A percentile compares a stretch with the other conserved stretches of the same genome.
Evolutionary conservation across 2,113 vertebrate species (phyloP).

Genomic region (Pteruthius melanotis): DNA sequence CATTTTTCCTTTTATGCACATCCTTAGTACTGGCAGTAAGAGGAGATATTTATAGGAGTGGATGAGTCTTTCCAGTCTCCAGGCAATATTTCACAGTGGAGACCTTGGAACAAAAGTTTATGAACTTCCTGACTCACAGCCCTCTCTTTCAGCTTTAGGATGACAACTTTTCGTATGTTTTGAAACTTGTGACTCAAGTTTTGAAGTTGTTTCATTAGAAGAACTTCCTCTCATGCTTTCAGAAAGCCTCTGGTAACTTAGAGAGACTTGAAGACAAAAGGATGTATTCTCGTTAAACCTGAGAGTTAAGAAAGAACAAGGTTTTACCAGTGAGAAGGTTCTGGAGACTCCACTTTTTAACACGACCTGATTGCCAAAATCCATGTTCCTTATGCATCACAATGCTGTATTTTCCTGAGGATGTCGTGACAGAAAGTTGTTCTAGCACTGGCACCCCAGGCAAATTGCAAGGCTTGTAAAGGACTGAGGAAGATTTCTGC

Average conservation of each 20-base stretch:
- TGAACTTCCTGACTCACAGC: not conserved
- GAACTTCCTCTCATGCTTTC: not conserved
- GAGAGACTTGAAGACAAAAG: not conserved
- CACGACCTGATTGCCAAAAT: not conserved
- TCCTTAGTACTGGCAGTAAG: not conserved
- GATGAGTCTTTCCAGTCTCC: not conserved
- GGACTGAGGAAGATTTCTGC: not conserved
- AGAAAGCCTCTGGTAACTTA: not conserved
- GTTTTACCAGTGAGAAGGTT: not conserved
- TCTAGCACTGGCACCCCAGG: not conserved
- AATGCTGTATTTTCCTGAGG: not conserved
- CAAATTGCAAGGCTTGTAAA: not conserved
- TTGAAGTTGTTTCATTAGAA: not conserved
- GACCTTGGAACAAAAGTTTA: conserved; percentile 8
- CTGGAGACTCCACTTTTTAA: not conserved
- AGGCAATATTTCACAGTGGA: not conserved
- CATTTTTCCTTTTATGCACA: not conserved
- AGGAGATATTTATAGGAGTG: conserved; percentile 16
- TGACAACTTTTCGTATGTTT: not conserved
- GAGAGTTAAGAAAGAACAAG: not conserved
- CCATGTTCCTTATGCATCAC: not conserved
- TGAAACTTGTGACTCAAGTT: not conserved
- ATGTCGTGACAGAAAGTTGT: not conserved
- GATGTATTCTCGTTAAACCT: not conserved
- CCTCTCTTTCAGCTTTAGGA: not conserved